Conservation (phyloP, 2,888 invertebrate genomes). For the Drosophila cyrtoloma region DNA sequence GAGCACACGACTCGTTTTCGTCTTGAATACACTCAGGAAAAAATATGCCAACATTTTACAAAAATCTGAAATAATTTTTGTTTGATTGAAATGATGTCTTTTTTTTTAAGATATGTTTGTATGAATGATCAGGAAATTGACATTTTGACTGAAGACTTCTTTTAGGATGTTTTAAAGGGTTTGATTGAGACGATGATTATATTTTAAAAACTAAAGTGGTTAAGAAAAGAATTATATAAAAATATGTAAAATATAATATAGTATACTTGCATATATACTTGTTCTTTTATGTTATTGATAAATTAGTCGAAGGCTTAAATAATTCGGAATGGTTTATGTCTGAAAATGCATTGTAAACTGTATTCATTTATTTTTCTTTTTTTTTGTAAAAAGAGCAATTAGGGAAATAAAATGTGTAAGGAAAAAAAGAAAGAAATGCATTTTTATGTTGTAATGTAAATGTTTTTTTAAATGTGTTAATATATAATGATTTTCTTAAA, state of each 20-base stretch:
- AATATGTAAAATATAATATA: background rate
- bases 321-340: background rate
- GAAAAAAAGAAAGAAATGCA: rapidly evolving
- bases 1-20: constrained; percentile 53
- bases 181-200: background rate
- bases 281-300: background rate
- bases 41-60: background rate
- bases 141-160: too few relatives aligned
- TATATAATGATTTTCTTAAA: background rate
- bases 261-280: too few relatives aligned
- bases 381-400: background rate
- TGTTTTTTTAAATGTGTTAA: background rate
- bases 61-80: background rate
- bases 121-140: background rate
- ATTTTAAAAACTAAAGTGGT: background rate
- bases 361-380: background rate
- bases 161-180: too few relatives aligned
- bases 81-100: background rate
- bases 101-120: background rate
- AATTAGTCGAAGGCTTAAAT: background rate
- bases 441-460: background rate
- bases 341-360: background rate
- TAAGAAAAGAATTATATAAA: background rate
- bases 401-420: rapidly evolving
- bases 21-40: constrained; percentile 14